Percentiles rank a stretch among this genome's conserved stretches.
These are phyloP conservation scores for Melanaphis sacchari DNA, from an alignment of 1,140 invertebrate species.

Conservation along the genomic window DNA sequence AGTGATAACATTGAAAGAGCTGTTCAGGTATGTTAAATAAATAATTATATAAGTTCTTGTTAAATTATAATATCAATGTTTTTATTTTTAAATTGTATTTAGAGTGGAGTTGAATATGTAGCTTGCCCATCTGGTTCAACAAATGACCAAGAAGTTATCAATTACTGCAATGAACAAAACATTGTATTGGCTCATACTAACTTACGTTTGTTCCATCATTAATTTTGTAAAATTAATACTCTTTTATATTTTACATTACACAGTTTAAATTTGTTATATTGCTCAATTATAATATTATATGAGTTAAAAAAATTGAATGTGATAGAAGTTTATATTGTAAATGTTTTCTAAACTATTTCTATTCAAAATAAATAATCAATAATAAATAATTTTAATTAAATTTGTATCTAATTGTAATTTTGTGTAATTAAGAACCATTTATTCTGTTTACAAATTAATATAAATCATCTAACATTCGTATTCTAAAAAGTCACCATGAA, in stretches of 20 bases:
- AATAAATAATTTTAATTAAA: background rate
- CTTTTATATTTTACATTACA: background rate
- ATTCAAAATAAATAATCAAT: background rate
- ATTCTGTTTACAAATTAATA: background rate
- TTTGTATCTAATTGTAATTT: background rate
- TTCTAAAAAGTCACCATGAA: too few relatives aligned
- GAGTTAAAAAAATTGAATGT: background rate
- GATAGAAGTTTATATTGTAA: background rate
- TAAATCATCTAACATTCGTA: too few relatives aligned
- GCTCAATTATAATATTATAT: background rate
- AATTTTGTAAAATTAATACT: constrained; percentile 61
- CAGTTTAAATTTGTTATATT: background rate
- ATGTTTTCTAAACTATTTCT: background rate
- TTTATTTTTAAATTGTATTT: constrained; percentile 63
- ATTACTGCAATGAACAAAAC: constrained; percentile 90
- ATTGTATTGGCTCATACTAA: constrained; percentile 91
- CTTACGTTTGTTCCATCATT: constrained; percentile 95
- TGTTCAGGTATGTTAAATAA: constrained; percentile 72
- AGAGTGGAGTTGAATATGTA: constrained; percentile 95
- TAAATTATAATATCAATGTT: background rate
- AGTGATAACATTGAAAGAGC: constrained; percentile 97
- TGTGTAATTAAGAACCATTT: background rate
- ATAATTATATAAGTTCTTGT: background rate
- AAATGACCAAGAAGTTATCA: constrained; percentile 89
- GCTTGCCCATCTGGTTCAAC: constrained; percentile 92